Base-by-base conservation (phyloP, 2,797 vertebrate genomes). In the Mus minutoides region DNA sequence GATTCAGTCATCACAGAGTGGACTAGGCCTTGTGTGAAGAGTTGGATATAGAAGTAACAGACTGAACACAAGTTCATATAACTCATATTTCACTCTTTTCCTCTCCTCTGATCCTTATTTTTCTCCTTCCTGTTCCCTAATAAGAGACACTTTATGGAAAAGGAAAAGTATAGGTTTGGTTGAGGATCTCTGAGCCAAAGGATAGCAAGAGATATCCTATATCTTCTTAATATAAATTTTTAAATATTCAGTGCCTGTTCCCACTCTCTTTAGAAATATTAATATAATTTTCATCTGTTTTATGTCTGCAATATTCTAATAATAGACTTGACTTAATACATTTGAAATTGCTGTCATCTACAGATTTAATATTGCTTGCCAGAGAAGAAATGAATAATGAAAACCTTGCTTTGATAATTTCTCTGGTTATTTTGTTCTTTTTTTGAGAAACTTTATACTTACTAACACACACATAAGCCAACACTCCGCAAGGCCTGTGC, bases 311-410 rank as follows among this genome's bases (percentile, higher is more conserved):
- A 26, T 60, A 73, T 8, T 84, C 6, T 89, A 73, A 29, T 52
- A 79, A 54, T 17, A 87, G 46, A 56, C 4, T 54, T 43, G 8
- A 78, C 83, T 93, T 93, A 54, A 69, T 88, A 79, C 58, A 62
- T 83, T 85, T 82, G 40, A 94, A 96, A 97, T 87, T 93, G 26
- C n/a, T 7, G 5, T 86, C 37, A 85, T 8, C 3, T 91, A 34
- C n/a, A 69, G 3, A 86, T 17, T 52, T 86, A 71, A 37, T 21
- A 17, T 31, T 71, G 31, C 7, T 37, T 56, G 19, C n/a, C 21
- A n/a, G 31, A 75, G 2, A 88, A 17, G 5, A 11, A 75, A 56
- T 31, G 14, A 6, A 54, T n/a, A 62, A 60, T 21, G 60, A 93
- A 92, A 64, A 1, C 34, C 49, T 58, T 69, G 3, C 26, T 56